These are phyloP conservation scores for Dermochelys coriacea DNA, from an alignment of 2,797 vertebrate genomes.

Conservation along the genomic window DNA sequence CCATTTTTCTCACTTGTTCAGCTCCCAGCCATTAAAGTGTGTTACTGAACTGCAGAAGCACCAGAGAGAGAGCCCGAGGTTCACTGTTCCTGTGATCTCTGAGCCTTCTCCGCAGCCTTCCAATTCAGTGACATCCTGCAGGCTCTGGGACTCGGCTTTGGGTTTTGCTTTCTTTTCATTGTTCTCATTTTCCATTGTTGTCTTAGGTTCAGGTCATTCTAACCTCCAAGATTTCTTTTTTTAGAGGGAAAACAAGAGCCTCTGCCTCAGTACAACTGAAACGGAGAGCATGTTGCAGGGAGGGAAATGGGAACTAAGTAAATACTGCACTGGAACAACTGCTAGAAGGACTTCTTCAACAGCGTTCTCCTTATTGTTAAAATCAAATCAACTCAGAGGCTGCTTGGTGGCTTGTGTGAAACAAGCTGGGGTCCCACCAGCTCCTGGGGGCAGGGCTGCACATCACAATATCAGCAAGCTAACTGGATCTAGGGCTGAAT, in stretches of 20 bases:
- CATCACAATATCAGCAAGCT: background rate
- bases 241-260: slow-evolving; percentile 63
- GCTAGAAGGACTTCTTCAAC: slow-evolving; percentile 62
- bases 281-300: slow-evolving; percentile 49
- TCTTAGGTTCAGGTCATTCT: slow-evolving; percentile 49
- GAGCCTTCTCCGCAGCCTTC: slow-evolving; percentile 47
- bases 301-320: slow-evolving; percentile 37
- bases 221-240: slow-evolving; percentile 44
- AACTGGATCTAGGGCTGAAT: background rate
- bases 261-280: background rate
- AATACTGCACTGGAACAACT: slow-evolving; percentile 61
- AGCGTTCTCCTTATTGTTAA: slow-evolving; percentile 38
- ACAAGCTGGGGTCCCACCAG: background rate
- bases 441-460: background rate
- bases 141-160: slow-evolving; percentile 38
- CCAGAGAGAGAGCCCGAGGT: slow-evolving; percentile 11
- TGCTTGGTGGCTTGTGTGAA: background rate
- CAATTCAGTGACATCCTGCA: slow-evolving; percentile 17
- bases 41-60: slow-evolving; percentile 64
- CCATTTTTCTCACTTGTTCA: slow-evolving; percentile 45
- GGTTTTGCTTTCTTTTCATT: slow-evolving; percentile 42
- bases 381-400: slow-evolving; percentile 22
- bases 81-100: slow-evolving; percentile 52
- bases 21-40: slow-evolving; percentile 57
- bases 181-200: slow-evolving; percentile 43